phyloP scores from a whole-genome alignment of 1,140 invertebrate genomes.

The Apis florea region DNA sequence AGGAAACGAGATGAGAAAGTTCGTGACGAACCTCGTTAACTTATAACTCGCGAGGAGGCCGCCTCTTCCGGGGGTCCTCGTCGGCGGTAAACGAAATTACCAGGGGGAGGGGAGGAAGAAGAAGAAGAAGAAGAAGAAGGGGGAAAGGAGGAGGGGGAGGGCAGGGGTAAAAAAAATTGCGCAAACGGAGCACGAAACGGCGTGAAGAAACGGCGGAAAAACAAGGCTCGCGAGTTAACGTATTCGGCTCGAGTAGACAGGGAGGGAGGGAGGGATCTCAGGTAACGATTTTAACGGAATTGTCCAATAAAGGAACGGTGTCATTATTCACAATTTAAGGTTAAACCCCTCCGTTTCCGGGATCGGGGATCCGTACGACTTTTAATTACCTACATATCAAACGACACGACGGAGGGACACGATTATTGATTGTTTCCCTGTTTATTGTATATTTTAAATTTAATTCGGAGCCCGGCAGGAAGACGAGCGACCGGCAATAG shows the following conservation, averaged over 20 bases:
- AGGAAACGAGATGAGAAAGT: neutral
- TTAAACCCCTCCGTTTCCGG: constrained; percentile 34
- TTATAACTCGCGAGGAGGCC: neutral
- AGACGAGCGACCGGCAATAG: constrained; percentile 74
- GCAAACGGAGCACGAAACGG: constrained; percentile 28
- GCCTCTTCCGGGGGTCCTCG: neutral
- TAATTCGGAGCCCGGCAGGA: constrained; percentile 72
- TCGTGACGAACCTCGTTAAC: constrained; percentile 1
- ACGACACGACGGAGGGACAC: constrained; percentile 43
- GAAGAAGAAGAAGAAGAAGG: too few relatives aligned
- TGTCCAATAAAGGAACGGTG: constrained; percentile 42
- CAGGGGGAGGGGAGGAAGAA: neutral
- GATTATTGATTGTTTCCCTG: constrained; percentile 79
- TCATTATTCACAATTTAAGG: constrained; percentile 65
- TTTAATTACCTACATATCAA: constrained; percentile 80
- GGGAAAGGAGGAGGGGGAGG: too few relatives aligned
- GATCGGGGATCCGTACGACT: constrained; percentile 60
- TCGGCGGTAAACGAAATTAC: constrained; percentile 8
- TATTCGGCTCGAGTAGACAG: constrained; percentile 39
- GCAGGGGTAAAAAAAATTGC: constrained; percentile 30
- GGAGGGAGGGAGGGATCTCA: constrained; percentile 36
- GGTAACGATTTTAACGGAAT: constrained; percentile 43
- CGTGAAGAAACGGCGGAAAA: constrained; percentile 2
- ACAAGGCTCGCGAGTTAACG: constrained; percentile 18
- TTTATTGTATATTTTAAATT: constrained; percentile 81